Conservation (phyloP, 2,113 vertebrate species). For the Ptychochromis oligacanthus region DNA sequence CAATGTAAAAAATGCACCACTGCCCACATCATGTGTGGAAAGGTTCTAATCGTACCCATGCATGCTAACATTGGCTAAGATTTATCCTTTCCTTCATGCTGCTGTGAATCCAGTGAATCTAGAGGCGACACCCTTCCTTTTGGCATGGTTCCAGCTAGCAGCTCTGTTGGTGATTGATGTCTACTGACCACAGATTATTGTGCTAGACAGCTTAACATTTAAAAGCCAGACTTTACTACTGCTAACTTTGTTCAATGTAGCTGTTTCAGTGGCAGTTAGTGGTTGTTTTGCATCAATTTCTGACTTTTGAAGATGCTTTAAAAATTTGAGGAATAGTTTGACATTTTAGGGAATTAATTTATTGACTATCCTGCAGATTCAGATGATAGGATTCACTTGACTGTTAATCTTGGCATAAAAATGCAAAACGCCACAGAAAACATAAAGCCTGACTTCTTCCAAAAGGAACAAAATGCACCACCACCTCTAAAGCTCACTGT, state of each 20-base stretch:
- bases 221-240: background rate
- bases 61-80: background rate
- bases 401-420: background rate
- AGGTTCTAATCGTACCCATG: background rate
- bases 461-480: no score
- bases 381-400: background rate
- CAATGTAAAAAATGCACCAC: background rate
- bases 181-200: background rate
- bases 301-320: background rate
- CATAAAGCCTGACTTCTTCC: no score
- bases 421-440: background rate
- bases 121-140: constrained; percentile 11
- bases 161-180: constrained; percentile 11
- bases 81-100: constrained; percentile 4
- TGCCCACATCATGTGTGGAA: background rate
- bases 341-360: background rate
- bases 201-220: background rate
- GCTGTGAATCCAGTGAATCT: constrained; percentile 6
- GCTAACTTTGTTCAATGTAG: background rate
- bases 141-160: constrained; percentile 16
- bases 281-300: background rate
- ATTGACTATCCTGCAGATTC: background rate
- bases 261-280: background rate
- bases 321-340: background rate
- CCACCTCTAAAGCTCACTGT: background rate